These are phyloP conservation scores for Hypocryptadius cinnamomeus DNA, from an alignment of 2,113 vertebrate genomes.

Conservation along the genomic window DNA sequence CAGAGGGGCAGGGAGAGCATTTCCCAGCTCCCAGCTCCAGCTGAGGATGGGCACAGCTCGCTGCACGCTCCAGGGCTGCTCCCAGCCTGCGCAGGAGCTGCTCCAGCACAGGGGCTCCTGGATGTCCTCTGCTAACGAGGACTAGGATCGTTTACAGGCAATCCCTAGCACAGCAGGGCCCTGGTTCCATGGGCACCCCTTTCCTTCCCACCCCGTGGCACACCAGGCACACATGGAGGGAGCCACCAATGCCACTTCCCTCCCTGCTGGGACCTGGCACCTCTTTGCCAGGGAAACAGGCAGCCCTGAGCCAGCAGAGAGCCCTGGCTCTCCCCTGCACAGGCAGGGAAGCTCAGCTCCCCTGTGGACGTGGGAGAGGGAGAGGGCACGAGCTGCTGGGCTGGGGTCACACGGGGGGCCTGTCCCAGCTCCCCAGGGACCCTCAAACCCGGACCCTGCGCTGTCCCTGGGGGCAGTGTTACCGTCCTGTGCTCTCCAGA, in stretches of 20 bases:
- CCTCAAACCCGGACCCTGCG: accelerated
- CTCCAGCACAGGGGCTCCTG: background rate
- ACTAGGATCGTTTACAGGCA: accelerated
- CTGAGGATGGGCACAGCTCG: background rate
- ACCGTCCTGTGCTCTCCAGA: background rate
- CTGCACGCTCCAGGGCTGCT: background rate
- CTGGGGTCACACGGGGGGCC: accelerated
- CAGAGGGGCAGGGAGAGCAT: background rate
- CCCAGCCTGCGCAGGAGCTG: background rate
- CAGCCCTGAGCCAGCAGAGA: background rate
- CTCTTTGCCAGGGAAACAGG: background rate
- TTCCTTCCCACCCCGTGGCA: accelerated
- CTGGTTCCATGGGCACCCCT: accelerated
- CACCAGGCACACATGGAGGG: accelerated
- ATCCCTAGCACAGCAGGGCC: background rate
- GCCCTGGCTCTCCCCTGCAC: background rate
- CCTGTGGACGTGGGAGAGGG: accelerated
- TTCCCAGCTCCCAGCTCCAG: background rate
- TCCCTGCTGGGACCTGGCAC: background rate
- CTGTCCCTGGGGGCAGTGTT: accelerated
- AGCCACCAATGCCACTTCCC: background rate
- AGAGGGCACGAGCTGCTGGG: background rate
- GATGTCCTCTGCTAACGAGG: accelerated
- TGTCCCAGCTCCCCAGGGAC: background rate
- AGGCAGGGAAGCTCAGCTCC: background rate